Evolutionary conservation across 2,888 invertebrate genomes (phyloP).

Genomic region (Torymus auratus): DNA sequence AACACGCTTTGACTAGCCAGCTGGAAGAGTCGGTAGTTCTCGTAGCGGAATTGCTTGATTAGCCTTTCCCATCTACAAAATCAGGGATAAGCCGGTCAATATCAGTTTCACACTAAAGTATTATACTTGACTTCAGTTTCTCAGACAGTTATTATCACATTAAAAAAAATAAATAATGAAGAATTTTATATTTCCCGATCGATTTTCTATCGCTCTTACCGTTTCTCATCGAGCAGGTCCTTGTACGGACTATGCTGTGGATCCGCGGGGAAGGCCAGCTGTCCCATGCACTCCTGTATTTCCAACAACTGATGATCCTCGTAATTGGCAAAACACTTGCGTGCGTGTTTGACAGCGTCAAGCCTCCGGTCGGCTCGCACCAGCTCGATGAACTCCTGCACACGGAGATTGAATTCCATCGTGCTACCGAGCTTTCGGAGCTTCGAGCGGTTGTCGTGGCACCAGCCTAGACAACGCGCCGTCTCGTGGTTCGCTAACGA

Average conservation of each 20-base stretch:
- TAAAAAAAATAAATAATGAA: no score
- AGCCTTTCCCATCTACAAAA: conserved; percentile 86
- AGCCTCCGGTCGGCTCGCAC: conserved; percentile 90
- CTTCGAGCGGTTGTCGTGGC: conserved; percentile 97
- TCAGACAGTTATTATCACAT: no score
- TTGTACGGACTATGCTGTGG: conserved; percentile 84
- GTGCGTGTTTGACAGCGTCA: conserved; percentile 96
- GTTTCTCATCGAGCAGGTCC: conserved; percentile 81
- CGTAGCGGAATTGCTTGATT: conserved; percentile 93
- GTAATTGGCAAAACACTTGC: conserved; percentile 92
- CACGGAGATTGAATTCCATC: conserved; percentile 95
- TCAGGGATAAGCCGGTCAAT: conserved; percentile 17
- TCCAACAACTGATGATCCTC: conserved; percentile 92
- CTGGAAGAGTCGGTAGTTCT: conserved; percentile 96
- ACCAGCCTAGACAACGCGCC: conserved; percentile 93
- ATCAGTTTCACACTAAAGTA: neutral
- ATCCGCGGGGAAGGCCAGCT: conserved; percentile 93
- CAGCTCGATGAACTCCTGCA: conserved; percentile 96
- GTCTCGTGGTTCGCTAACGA: conserved; percentile 90
- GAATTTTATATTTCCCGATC: neutral
- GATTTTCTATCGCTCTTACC: conserved; percentile 70
- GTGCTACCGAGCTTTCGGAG: conserved; percentile 94
- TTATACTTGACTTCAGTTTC: no score
- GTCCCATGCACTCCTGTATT: conserved; percentile 96
- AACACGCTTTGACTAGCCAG: conserved; percentile 93